These are phyloP conservation scores for Halcyon senegalensis DNA, from an alignment of 2,113 vertebrate genomes.

Conservation along the genomic window DNA sequence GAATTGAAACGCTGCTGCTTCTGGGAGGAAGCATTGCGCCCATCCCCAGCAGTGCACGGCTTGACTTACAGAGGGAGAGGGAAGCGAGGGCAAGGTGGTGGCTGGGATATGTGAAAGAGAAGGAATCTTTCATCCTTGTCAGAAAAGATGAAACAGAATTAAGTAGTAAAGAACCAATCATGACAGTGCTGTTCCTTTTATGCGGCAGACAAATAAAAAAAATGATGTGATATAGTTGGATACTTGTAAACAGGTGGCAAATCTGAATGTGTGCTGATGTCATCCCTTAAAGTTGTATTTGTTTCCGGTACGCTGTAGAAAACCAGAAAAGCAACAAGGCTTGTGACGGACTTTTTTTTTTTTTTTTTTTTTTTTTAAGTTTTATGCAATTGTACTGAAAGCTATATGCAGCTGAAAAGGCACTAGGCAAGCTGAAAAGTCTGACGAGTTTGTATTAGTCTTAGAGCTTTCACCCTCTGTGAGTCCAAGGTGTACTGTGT, in stretches of 20 bases:
- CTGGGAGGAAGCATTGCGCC: fast-evolving
- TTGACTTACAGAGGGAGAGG: fast-evolving
- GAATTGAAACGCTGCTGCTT: background rate
- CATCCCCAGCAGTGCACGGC: fast-evolving
- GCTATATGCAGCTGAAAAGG: background rate
- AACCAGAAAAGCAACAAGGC: background rate
- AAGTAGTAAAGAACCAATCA: background rate
- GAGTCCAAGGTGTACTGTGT: background rate
- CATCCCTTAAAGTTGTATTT: background rate
- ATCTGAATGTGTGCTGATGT: background rate
- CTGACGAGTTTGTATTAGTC: background rate
- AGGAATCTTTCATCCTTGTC: background rate
- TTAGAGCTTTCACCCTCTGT: background rate
- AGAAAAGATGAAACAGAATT: background rate
- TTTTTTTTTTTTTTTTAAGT: background rate
- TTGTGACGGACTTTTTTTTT: background rate
- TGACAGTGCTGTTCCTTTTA: fast-evolving
- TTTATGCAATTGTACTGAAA: background rate
- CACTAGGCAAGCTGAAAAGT: background rate
- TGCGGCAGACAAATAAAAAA: too few relatives aligned
- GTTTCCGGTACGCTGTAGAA: background rate
- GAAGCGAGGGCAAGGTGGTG: fast-evolving
- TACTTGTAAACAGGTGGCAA: background rate
- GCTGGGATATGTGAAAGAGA: fast-evolving
- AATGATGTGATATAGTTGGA: fast-evolving